Conservation (phyloP, 2,797 vertebrate species). For the Rhynchonycteris naso region DNA sequence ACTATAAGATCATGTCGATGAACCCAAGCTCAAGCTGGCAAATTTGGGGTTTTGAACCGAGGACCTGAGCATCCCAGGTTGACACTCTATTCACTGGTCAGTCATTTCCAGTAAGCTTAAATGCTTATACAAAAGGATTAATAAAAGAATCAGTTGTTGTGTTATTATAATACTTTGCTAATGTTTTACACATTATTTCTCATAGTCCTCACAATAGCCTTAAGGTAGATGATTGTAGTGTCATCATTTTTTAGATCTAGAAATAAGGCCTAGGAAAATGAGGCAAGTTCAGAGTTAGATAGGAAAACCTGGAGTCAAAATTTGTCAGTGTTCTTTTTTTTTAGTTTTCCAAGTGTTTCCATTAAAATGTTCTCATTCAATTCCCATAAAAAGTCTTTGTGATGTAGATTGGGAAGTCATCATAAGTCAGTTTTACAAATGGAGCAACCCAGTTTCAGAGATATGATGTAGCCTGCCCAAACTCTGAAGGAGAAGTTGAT, state of each 20-base stretch:
- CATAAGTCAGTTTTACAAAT: neutral
- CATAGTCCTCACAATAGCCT: neutral
- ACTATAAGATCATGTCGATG: too few relatives aligned
- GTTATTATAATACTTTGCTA: neutral
- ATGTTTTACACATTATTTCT: neutral
- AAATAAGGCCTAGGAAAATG: neutral
- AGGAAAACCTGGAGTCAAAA: neutral
- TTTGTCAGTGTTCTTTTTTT: fast-evolving
- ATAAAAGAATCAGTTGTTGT: neutral
- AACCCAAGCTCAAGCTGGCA: too few relatives aligned
- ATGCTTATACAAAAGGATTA: neutral
- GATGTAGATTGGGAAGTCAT: fast-evolving
- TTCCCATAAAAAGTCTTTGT: fast-evolving
- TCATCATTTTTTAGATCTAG: neutral
- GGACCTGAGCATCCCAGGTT: too few relatives aligned
- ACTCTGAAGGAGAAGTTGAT: neutral
- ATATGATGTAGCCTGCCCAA: fast-evolving
- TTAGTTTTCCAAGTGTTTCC: neutral
- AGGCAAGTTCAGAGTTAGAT: neutral
- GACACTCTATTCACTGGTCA: too few relatives aligned
- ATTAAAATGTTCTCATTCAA: neutral
- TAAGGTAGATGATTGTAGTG: neutral
- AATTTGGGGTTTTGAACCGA: too few relatives aligned
- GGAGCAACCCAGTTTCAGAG: neutral
- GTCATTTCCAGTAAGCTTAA: neutral